Conservation (phyloP, 2,113 vertebrate genomes). For the Puntigrus tetrazona region DNA sequence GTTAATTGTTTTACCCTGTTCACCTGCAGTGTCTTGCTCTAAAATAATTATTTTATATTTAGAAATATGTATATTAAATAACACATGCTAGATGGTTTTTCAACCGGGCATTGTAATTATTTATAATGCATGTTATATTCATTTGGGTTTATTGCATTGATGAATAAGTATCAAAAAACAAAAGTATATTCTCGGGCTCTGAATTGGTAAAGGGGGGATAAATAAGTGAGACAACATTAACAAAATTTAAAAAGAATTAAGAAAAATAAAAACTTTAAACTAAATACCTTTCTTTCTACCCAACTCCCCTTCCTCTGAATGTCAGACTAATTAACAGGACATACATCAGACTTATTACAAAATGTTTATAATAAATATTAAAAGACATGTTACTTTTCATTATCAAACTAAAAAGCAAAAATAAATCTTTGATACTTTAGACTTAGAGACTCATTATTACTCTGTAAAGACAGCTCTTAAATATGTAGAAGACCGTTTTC, state of each 20-base stretch:
- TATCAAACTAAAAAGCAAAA: neutral
- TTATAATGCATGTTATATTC: constrained; percentile 56
- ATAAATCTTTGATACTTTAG: neutral
- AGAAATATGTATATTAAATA: no score
- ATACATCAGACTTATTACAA: constrained; percentile 52
- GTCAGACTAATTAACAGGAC: constrained; percentile 54
- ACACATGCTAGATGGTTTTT: constrained; percentile 40
- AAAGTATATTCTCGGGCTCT: constrained; percentile 55
- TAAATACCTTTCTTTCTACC: constrained; percentile 46
- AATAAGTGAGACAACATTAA: constrained; percentile 59
- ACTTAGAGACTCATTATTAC: neutral
- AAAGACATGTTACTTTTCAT: constrained; percentile 46
- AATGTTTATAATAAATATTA: constrained; percentile 24
- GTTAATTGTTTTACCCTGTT: no score
- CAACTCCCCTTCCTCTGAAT: constrained; percentile 30
- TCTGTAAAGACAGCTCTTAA: neutral
- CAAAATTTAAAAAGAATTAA: constrained; percentile 61
- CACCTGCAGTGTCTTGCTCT: no score
- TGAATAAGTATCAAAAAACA: constrained; percentile 52
- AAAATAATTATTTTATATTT: no score
- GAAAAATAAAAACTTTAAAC: constrained; percentile 27
- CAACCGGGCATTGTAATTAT: constrained; percentile 40
- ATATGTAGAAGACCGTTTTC: neutral
- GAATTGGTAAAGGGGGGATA: constrained; percentile 57
- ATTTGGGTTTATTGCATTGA: constrained; percentile 58